Base-by-base conservation (phyloP, 2,888 invertebrate genomes). In the Eudemis profundana region DNA sequence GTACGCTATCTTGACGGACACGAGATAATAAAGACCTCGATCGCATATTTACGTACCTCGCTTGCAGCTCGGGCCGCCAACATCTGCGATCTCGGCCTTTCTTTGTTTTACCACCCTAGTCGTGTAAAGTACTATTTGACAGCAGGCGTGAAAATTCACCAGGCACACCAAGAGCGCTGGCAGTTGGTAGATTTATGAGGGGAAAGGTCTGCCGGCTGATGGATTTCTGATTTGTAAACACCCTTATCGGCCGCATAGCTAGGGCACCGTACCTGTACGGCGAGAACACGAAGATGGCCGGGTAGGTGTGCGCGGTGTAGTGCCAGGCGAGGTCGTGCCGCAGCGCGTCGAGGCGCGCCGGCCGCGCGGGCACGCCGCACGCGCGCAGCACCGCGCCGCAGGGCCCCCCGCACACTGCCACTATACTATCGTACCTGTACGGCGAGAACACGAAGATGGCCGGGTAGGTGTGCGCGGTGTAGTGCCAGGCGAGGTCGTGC, bases 401-500 rank as follows among this genome's bases (percentile, higher is more conserved):
- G 1, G 95, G 94, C 3, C 97, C 95, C 77, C 96, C 95, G 83
- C 97, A 96, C 72, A 97, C 92, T 7, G 96, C 93, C 56, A 98
- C 93, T 66, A 92, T 65, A 5, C 0, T 1, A 27, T 1, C 7
- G 7, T 27, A 27, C 27, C 94, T 94, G 73, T 93, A 87, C 4
- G 95, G 93, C 0, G 97, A 96, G 82, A 97, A 96, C 68, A 97
- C 95, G 23, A 97, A 87, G 46, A 98, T 91, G 0, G 96, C 94
- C 14, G 98, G 98, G 85, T 96, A 96, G 57, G 90, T 90, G 68
- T 95, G 94, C 91, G 96, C 96, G 44, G 96, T 96, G 83, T 94
- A 96, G 81, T 96, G 95, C 97, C 97, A 98, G 0, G 97, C 96
- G 72, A 98, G 92, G 87, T 97, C 97, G 92, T 98, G 97, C 0